Conservation (phyloP, 2,888 invertebrate genomes). For the Leptogaster cylindrica region DNA sequence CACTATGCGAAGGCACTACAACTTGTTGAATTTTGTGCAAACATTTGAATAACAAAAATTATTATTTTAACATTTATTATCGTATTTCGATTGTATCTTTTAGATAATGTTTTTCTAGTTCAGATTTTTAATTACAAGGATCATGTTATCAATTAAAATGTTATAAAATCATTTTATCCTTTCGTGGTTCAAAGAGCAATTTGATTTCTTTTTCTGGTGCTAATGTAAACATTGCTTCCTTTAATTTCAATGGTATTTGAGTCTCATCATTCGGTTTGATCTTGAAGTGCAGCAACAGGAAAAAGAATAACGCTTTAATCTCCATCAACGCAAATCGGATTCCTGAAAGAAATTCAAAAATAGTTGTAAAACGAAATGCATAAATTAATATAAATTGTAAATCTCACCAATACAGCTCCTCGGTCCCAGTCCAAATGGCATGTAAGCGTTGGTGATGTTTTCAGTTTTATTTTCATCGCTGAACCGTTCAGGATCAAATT, state of each 20-base stretch:
- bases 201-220: slow-evolving; percentile 49
- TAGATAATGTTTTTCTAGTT: no score
- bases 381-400: slow-evolving; percentile 1
- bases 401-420: slow-evolving; percentile 67
- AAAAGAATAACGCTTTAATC: slow-evolving; percentile 38
- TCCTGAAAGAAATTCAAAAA: no score
- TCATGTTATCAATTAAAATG: no score
- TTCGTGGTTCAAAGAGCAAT: neutral
- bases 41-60: neutral
- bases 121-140: no score
- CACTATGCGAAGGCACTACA: neutral
- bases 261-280: slow-evolving; percentile 39
- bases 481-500: slow-evolving; percentile 66
- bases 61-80: no score
- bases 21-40: neutral
- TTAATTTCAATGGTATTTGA: slow-evolving; percentile 39
- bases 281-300: slow-evolving; percentile 38
- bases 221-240: neutral
- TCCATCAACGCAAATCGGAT: slow-evolving; percentile 45
- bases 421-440: slow-evolving; percentile 68
- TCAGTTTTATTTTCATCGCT: slow-evolving; percentile 61
- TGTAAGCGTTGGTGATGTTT: slow-evolving; percentile 61
- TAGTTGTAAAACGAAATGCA: neutral
- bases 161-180: neutral
- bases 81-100: no score